Evolutionary conservation across 2,113 vertebrate genomes (phyloP).

Genomic region (Malurus cyaneus): DNA sequence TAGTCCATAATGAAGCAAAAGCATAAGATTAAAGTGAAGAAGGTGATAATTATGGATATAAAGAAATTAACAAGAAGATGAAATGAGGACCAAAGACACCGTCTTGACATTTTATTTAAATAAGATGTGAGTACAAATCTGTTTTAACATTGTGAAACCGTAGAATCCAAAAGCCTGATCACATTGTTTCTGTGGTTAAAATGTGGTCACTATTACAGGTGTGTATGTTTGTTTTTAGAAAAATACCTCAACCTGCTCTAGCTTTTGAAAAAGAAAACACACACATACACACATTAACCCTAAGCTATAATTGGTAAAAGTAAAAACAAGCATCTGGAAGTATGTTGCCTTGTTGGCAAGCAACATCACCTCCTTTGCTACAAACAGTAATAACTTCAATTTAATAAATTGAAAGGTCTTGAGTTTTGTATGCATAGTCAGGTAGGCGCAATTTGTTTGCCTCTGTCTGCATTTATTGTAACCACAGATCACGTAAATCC

Average conservation of each 20-base stretch:
- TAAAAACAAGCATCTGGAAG: background rate
- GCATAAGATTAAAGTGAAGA: background rate
- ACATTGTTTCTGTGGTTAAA: slow-evolving; percentile 23
- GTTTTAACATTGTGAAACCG: background rate
- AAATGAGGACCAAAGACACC: background rate
- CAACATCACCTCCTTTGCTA: background rate
- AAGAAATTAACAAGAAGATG: background rate
- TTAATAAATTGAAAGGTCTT: background rate
- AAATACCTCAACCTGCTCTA: background rate
- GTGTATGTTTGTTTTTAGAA: slow-evolving; percentile 10
- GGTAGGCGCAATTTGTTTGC: background rate
- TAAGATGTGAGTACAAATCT: background rate
- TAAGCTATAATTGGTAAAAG: background rate
- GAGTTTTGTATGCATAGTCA: background rate
- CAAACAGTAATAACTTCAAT: background rate
- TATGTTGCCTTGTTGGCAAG: background rate
- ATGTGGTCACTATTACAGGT: background rate
- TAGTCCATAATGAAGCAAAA: background rate
- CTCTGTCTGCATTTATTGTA: background rate
- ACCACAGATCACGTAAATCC: background rate
- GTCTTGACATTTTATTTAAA: background rate
- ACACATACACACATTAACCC: background rate
- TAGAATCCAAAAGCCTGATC: background rate
- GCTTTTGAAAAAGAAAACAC: background rate
- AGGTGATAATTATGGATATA: background rate